Base-by-base conservation (phyloP, 2,888 invertebrate genomes). In the Dinocampus coccinellae region DNA sequence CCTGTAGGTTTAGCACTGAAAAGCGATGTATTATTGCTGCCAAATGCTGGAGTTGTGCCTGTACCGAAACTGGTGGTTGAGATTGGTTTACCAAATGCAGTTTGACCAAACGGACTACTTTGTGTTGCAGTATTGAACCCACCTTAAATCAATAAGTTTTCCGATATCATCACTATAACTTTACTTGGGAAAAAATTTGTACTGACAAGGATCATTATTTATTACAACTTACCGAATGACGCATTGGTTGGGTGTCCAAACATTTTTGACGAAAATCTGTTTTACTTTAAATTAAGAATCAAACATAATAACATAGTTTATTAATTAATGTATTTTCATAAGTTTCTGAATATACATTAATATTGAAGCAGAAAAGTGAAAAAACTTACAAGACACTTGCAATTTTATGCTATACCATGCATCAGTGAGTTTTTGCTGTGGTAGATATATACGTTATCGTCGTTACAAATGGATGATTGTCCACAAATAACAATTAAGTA, bases 61-160 rank as follows among this genome's bases (percentile, higher is more conserved):
- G 91, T 91, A 34, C 93, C 93, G 72, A 93, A 93, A 64, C 91
- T 91, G 0, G 91, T 89, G 1, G 91, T 90, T 0, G 91, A 89
- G 72, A 86, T 82, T 2, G 92, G 90, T 87, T 91, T 88, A 0
- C 90, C 90, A 84, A 91, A 91, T 0, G 90, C 88, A 0, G 90
- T 85, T 74, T 85, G 85, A 20, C 85, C 85, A 70, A 91, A 91
- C 0, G 91, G 90, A 4, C 90, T 90, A 13, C 89, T 86, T 22
- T 90, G 87, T 0, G 88, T 83, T 0, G 89, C 85, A 0, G 90
- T 79, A 74, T 89, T 90, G 83, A 91, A 91, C 10, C 89, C 88
- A 62, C 88, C 89, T 89, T 22, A 36, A 47, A 67, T 62, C 9
- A 7, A 26, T 60, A 26, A 47, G 63, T 53, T n/a, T 36, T 69